Evolutionary conservation across 2,113 vertebrate species (phyloP).

Genomic region (Dromas ardeola): DNA sequence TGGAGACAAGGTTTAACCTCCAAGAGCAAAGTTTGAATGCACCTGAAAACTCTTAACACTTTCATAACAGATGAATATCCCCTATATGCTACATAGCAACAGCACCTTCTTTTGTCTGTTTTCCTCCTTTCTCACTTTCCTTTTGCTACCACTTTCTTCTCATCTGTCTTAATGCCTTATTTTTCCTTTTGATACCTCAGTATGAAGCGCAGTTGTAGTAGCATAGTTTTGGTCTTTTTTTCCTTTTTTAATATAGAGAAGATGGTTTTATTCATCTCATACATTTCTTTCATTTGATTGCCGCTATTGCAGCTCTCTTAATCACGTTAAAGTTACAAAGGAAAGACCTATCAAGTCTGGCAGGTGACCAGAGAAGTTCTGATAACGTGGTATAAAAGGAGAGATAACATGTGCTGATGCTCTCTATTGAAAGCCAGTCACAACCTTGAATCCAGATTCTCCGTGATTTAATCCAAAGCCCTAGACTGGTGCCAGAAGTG

Average conservation of each 20-base stretch:
- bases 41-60: background rate
- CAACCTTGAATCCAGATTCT: background rate
- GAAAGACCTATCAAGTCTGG: background rate
- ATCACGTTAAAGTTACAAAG: background rate
- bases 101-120: background rate
- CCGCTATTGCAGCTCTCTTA: background rate
- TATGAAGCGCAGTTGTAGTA: background rate
- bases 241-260: background rate
- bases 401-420: background rate
- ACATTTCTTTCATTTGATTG: background rate
- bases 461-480: background rate
- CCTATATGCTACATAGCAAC: background rate
- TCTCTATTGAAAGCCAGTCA: background rate
- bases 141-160: background rate
- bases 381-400: fast-evolving
- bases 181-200: background rate
- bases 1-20: background rate
- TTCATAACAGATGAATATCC: background rate
- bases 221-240: background rate
- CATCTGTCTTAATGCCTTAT: background rate
- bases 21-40: background rate
- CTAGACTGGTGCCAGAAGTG: background rate
- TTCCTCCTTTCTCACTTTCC: background rate
- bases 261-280: background rate
- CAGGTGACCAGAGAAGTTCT: background rate